Conservation (phyloP, 2,113 vertebrate genomes). For the Acinonyx jubatus region DNA sequence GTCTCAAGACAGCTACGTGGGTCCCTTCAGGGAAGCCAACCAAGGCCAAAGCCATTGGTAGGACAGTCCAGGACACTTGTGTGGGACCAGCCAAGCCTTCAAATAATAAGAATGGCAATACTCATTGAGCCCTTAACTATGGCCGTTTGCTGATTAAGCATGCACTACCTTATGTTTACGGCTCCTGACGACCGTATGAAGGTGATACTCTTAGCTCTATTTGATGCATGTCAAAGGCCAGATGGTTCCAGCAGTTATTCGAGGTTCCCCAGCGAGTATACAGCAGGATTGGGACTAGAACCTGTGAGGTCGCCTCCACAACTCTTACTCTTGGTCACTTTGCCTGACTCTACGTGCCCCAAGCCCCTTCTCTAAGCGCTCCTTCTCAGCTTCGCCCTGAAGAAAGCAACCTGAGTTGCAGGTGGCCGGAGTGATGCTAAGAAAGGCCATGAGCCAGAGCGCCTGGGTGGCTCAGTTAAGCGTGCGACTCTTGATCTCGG, state of each 20-base stretch:
- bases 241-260: not conserved
- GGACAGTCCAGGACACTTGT: not conserved
- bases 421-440: not conserved
- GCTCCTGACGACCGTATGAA: not conserved
- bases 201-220: not conserved
- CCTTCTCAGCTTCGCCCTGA: conserved; percentile 13
- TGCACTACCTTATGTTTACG: not conserved
- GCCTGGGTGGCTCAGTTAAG: no score
- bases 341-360: not conserved
- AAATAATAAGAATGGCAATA: not conserved
- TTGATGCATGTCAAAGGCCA: not conserved
- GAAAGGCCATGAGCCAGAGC: not conserved
- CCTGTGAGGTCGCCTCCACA: not conserved
- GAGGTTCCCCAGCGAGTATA: not conserved
- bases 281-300: not conserved
- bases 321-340: not conserved
- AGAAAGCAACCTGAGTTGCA: not conserved
- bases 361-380: not conserved
- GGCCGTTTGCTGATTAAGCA: not conserved
- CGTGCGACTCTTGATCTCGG: no score
- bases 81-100: not conserved
- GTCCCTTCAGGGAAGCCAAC: not conserved
- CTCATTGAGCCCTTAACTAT: not conserved
- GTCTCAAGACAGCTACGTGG: not conserved
- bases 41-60: not conserved